Evolutionary conservation across 2,888 invertebrate genomes (phyloP), one percentile per base, ranked within the genome.

Genomic region (Cylindroiulus punctatus): DNA sequence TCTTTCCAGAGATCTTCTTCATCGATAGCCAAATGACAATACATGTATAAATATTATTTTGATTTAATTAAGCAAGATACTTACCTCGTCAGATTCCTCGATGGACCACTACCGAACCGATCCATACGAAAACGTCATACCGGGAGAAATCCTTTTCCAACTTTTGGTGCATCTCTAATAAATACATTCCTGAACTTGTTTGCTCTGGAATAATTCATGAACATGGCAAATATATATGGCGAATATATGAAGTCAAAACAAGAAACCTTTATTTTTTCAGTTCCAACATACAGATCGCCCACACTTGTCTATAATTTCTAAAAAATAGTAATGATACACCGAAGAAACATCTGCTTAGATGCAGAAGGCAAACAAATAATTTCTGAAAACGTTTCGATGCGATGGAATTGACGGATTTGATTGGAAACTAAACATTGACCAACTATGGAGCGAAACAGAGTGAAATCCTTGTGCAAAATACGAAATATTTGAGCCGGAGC

Each of bases 241-340:
- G 40, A 8, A 82, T 32, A 82, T 36, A 40, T 83, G 83, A 83
- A 83, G 83, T 83, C 22, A 47, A 36, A 84, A 84, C 47, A 84
- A 84, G 84, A 84, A 84, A 84, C 52, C 84, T 84, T 84, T 84
- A 84, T 84, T 83, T 84, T 14, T 22, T 47, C 47, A 84, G 47
- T 84, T 47, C 52, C 84, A 84, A 84, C 84, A 52, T 84, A 84
- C 84, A 84, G 52, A 84, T 52, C 52, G n/a, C 19, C 52, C 44
- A 47, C 40, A 36, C 40, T 83, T 52, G 42, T 52, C 57, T 84
- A 84, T 84, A 84, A 84, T 52, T 84, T 84, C 47, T 47, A 26
- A 84, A 84, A 84, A 84, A 84, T 84, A 84, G 84, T 52, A 84
- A 52, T 76, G 76, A 76, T 76, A 84, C 47, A 57, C 26, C 47